These are phyloP conservation scores for Trogon melanurus DNA, from an alignment of 2,113 vertebrate species.

Conservation along the genomic window DNA sequence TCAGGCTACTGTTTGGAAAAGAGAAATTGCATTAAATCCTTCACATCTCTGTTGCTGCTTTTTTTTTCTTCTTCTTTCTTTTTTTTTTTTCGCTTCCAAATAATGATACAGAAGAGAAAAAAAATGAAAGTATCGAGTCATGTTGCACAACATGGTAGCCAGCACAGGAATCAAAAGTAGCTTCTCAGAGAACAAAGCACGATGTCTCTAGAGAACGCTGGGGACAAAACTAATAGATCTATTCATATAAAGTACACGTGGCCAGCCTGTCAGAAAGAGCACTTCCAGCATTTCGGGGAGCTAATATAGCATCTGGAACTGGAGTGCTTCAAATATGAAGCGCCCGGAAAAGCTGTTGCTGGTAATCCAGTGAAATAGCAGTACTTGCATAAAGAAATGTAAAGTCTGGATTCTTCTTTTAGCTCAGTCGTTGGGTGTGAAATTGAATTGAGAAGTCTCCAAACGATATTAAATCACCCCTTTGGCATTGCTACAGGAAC, in stretches of 20 bases:
- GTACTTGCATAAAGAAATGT: neutral
- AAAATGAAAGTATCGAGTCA: neutral
- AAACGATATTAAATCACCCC: conserved; percentile 56
- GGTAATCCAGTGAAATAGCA: conserved; percentile 4
- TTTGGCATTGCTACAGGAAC: conserved; percentile 53
- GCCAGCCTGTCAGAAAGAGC: neutral
- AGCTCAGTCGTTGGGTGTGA: conserved; percentile 51
- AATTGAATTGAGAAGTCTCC: conserved; percentile 66
- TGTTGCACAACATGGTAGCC: neutral
- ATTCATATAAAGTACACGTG: neutral
- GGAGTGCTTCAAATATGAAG: neutral
- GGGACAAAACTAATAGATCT: neutral
- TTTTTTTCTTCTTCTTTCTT: too few relatives aligned
- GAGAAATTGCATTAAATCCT: neutral
- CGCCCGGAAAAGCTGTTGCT: neutral
- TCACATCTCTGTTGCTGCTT: neutral
- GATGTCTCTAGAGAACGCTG: neutral
- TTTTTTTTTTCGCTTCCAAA: neutral
- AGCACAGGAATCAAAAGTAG: neutral
- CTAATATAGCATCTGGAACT: neutral
- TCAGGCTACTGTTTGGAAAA: neutral
- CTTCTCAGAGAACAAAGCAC: neutral
- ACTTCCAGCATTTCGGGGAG: neutral
- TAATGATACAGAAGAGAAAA: neutral
- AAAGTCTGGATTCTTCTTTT: conserved; percentile 45